Evolutionary conservation across 2,113 vertebrate species (phyloP).

Genomic region (Pica pica): DNA sequence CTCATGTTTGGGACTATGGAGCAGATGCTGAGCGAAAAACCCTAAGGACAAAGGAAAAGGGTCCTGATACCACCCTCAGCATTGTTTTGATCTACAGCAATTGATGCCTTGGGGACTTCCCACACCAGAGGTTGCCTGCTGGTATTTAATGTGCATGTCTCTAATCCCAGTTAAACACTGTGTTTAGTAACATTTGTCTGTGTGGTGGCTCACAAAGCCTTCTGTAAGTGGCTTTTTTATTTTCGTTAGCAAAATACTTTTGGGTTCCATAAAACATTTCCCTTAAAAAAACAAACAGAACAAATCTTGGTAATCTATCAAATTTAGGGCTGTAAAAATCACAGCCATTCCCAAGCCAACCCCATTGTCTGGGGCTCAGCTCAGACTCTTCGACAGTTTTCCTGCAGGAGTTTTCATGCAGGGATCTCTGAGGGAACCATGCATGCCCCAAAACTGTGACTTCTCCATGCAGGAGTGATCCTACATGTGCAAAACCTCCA

Average conservation of each 20-base stretch:
- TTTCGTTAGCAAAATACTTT: slow-evolving; percentile 54
- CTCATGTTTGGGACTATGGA: accelerated
- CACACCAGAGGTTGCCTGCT: background rate
- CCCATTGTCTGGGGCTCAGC: background rate
- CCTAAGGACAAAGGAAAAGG: background rate
- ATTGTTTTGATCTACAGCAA: background rate
- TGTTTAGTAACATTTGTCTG: background rate
- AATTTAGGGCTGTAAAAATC: slow-evolving; percentile 31
- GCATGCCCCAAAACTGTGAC: background rate
- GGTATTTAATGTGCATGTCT: background rate
- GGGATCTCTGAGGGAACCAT: background rate
- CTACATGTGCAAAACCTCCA: background rate
- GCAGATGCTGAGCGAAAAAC: background rate
- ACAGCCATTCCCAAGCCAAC: background rate
- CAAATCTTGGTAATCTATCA: slow-evolving; percentile 53
- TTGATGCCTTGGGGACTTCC: background rate
- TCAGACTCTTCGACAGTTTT: background rate
- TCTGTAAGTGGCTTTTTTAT: slow-evolving; percentile 41
- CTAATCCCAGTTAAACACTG: slow-evolving; percentile 26
- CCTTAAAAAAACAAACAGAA: slow-evolving; percentile 41
- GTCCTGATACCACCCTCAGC: background rate
- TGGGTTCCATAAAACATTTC: slow-evolving; percentile 47
- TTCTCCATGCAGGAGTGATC: background rate
- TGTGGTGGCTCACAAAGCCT: slow-evolving; percentile 18
- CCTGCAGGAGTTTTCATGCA: background rate